Evolutionary conservation across 1,140 invertebrate species (phyloP).

Genomic region (Magallana ariakensis): DNA sequence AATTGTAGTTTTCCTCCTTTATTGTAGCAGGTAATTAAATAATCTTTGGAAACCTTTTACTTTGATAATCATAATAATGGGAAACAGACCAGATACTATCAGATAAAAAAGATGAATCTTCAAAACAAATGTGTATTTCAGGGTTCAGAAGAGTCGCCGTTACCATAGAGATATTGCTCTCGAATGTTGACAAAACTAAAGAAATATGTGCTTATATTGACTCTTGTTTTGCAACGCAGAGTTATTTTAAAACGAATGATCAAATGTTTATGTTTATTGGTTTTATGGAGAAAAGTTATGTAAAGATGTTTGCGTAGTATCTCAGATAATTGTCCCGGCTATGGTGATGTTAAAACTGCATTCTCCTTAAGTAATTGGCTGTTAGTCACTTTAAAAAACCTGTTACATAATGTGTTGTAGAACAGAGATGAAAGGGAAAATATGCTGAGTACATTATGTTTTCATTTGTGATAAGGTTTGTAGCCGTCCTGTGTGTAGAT

Average conservation of each 20-base stretch:
- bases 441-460: constrained; percentile 1
- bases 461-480: constrained; percentile 18
- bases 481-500: neutral
- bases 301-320: constrained; percentile 12
- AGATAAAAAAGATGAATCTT: too few species aligned
- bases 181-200: constrained; percentile 3
- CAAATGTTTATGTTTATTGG: neutral
- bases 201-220: neutral
- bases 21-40: too few species aligned
- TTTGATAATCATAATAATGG: too few species aligned
- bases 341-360: neutral
- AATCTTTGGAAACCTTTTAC: too few species aligned
- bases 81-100: too few species aligned
- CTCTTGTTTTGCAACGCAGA: neutral
- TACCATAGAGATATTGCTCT: neutral
- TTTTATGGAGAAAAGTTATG: constrained; percentile 8
- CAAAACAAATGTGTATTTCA: neutral
- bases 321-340: neutral
- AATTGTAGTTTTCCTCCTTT: too few species aligned
- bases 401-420: constrained; percentile 11
- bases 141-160: neutral
- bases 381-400: constrained; percentile 22
- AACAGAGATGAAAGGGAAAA: constrained; percentile 24
- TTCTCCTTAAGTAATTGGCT: constrained; percentile 17
- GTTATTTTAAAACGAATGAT: neutral